These are phyloP conservation scores for Paraescarpia echinospica DNA, from an alignment of 1,140 invertebrate species.

Conservation along the genomic window DNA sequence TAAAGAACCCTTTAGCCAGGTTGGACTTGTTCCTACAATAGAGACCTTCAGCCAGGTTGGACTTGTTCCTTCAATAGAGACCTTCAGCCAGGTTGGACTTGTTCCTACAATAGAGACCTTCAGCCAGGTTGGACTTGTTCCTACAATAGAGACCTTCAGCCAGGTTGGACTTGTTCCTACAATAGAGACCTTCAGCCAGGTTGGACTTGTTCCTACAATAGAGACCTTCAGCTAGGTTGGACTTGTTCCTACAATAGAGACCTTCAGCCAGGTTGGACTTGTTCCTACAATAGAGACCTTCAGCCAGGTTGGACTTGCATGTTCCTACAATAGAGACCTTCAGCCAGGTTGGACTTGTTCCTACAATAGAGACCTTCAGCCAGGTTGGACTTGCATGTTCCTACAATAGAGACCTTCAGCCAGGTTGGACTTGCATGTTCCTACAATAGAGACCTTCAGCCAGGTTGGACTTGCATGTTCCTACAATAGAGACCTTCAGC, in stretches of 20 bases:
- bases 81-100: neutral
- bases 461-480: no score
- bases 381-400: no score
- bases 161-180: neutral
- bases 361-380: no score
- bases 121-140: neutral
- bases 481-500: no score
- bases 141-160: constrained; percentile 3
- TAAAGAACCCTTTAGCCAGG: neutral
- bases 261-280: neutral
- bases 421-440: neutral
- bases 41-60: constrained; percentile 2
- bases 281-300: neutral
- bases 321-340: neutral
- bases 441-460: no score
- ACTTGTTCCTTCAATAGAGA: neutral
- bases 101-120: neutral
- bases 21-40: neutral
- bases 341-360: neutral
- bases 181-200: constrained; percentile 3
- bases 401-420: no score
- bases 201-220: neutral
- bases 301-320: neutral
- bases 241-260: neutral
- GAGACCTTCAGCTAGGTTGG: neutral